Base-by-base conservation (phyloP, 2,888 invertebrate genomes). In the Tachina grossa region DNA sequence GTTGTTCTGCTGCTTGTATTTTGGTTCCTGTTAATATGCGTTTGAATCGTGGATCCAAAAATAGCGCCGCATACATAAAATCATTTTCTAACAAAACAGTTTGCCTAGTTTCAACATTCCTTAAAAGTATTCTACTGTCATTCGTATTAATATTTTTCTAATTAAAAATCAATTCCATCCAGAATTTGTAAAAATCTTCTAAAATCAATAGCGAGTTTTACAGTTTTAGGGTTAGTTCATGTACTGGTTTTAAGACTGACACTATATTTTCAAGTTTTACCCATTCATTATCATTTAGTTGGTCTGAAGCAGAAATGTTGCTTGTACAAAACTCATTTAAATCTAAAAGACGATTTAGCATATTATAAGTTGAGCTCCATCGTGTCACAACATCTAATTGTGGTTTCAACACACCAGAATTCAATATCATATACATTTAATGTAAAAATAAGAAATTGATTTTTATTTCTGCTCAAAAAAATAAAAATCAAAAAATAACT, bases 291-390 rank as follows among this genome's bases (percentile, higher is more conserved):
- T 6, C 31, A 39, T 51, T 49, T 39, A 68, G 51, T 16, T 68
- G 8, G 9, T 71, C 55, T 45, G 19, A 19, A 43, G 1, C 55
- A 10, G 69, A 55, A 55, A 71, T 19, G 55, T 71, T 71, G 16
- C 4, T 57, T 9, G 19, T 43, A 31, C 55, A 55, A 71, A 55
- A 71, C 13, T 71, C 69, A 55, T 71, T 71, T n/a, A 71, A 31
- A 13, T n/a, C 11, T 45, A 71, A 55, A 43, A 55, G 55, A 14
- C 68, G 31, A 39, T 53, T 68, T 39, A 68, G 11, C 69, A 71
- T 71, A n/a, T 55, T 55, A 55, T 71, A 71, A 9, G 45, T 71
- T 16, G 69, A 71, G 14, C 55, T 55, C 69, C 55, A 71, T 43
- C 43, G 55, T 14, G 71, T 71, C 5, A 57, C 71, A 43, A 45